phyloP scores from a whole-genome alignment of 37 sponge, comb jelly and placozoan genomes.

The Tethya wilhelma region DNA sequence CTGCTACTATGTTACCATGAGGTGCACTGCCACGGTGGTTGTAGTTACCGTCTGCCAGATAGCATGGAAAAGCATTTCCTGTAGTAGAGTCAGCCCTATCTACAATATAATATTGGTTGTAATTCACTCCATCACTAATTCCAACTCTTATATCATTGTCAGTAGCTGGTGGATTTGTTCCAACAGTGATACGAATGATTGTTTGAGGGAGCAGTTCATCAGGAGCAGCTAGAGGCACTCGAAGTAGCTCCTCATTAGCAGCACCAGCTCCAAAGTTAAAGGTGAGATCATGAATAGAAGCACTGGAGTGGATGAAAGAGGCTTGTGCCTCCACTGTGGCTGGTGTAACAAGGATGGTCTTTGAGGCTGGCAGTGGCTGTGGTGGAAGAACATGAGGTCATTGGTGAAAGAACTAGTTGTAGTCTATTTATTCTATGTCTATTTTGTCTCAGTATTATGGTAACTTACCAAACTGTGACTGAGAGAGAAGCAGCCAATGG shows the following conservation, averaged over 20 bases:
- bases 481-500: too few relatives aligned
- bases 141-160: slow-evolving; percentile 8
- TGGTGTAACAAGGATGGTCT: background rate
- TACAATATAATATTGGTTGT: slow-evolving; percentile 3
- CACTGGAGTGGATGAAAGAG: slow-evolving; percentile 21
- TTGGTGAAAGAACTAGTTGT: too few relatives aligned
- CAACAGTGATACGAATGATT: slow-evolving; percentile 8
- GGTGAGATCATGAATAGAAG: slow-evolving; percentile 1
- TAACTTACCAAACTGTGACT: too few relatives aligned
- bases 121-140: slow-evolving; percentile 16
- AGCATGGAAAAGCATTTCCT: too few relatives aligned
- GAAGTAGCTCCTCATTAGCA: slow-evolving; percentile 1
- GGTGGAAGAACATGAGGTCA: too few relatives aligned
- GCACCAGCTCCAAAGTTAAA: slow-evolving; percentile 1
- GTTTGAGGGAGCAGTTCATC: slow-evolving; percentile 12
- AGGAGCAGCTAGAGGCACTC: slow-evolving; percentile 10
- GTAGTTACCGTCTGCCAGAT: too few relatives aligned
- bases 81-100: too few relatives aligned
- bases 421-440: too few relatives aligned
- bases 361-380: background rate
- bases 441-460: too few relatives aligned
- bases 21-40: too few relatives aligned
- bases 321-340: background rate
- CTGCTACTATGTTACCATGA: background rate
- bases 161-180: background rate